These are phyloP conservation scores for Sander vitreus DNA, from an alignment of 2,113 vertebrate genomes.

Conservation along the genomic window DNA sequence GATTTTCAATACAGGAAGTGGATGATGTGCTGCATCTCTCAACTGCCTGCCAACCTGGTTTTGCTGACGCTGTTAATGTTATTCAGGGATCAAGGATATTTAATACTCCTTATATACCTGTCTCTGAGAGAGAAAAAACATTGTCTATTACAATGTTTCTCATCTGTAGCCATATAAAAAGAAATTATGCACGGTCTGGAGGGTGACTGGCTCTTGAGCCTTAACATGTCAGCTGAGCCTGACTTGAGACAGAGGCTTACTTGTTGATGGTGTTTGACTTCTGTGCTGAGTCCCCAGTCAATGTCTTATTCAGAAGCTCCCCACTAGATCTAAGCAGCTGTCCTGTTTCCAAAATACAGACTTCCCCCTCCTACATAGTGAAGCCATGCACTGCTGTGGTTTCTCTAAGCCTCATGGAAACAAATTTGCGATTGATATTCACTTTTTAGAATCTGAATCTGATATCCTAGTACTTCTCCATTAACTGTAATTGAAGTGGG, in stretches of 20 bases:
- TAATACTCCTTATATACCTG: not conserved
- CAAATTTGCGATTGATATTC: slow-evolving; percentile 56
- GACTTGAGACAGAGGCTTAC: slow-evolving; percentile 70
- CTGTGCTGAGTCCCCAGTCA: slow-evolving; percentile 42
- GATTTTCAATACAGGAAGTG: slow-evolving; percentile 31
- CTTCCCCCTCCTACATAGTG: slow-evolving; percentile 29
- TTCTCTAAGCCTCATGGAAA: slow-evolving; percentile 42
- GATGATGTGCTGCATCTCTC: slow-evolving; percentile 31
- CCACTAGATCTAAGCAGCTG: slow-evolving; percentile 69
- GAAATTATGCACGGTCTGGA: not conserved
- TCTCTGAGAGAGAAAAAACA: not conserved
- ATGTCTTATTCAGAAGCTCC: slow-evolving; percentile 78
- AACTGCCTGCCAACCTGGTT: not conserved
- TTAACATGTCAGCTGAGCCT: slow-evolving; percentile 52
- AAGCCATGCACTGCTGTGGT: slow-evolving; percentile 41
- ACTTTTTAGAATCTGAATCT: slow-evolving; percentile 31
- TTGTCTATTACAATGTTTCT: not conserved
- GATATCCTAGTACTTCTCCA: slow-evolving; percentile 11
- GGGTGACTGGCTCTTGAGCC: slow-evolving; percentile 15
- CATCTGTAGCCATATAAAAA: not conserved
- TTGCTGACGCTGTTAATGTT: slow-evolving; percentile 34
- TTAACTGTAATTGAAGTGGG: slow-evolving; percentile 41
- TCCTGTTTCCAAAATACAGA: slow-evolving; percentile 49
- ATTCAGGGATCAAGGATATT: slow-evolving; percentile 17
- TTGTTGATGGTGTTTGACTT: slow-evolving; percentile 73